These are phyloP conservation scores for Lasioglossum vierecki DNA, from an alignment of 2,888 invertebrate species.

Conservation along the genomic window DNA sequence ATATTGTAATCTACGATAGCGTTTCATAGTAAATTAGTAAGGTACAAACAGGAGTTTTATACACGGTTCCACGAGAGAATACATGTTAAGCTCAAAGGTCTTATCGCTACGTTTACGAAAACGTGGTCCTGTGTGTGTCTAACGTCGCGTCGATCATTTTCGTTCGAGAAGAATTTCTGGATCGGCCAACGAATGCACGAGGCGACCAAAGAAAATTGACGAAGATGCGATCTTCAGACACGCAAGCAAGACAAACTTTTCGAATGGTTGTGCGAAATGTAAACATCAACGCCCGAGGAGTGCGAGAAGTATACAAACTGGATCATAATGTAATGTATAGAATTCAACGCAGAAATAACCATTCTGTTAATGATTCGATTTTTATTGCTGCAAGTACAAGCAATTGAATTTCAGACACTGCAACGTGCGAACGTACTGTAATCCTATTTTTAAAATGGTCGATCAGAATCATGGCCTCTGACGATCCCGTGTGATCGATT, in stretches of 20 bases:
- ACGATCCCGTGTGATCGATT: background rate
- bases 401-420: background rate
- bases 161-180: conserved; percentile 15
- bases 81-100: conserved; percentile 77
- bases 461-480: background rate
- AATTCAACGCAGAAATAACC: background rate
- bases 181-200: background rate
- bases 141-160: conserved; percentile 49
- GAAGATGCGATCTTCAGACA: conserved; percentile 37
- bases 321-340: background rate
- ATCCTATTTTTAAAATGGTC: background rate
- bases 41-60: conserved; percentile 79
- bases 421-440: background rate
- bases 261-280: conserved; percentile 15
- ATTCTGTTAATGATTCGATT: background rate
- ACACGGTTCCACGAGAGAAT: conserved; percentile 73
- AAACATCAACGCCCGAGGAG: conserved; percentile 21
- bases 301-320: background rate
- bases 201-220: conserved; percentile 15
- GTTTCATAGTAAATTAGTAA: conserved; percentile 73
- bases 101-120: conserved; percentile 60
- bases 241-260: conserved; percentile 38
- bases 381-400: background rate
- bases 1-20: conserved; percentile 66
- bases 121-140: conserved; percentile 63